A percentile compares a stretch with the other conserved stretches of the same genome.
Conservation (phyloP, 2,797 vertebrate genomes). For the Falco berigora region DNA sequence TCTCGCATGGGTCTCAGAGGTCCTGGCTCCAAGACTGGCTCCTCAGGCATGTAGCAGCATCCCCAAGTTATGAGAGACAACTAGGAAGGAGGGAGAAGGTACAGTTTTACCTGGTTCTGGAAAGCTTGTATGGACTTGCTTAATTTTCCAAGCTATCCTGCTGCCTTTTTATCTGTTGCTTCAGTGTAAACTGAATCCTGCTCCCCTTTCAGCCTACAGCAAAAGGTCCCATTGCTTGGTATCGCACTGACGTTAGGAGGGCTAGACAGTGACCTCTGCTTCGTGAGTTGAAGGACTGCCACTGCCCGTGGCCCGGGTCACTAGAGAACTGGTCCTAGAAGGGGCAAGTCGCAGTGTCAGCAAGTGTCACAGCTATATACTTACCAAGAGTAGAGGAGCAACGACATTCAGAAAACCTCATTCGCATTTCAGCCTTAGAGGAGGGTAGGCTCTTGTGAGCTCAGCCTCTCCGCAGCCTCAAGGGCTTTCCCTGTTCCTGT, state of each 20-base stretch:
- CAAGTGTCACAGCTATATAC: not conserved
- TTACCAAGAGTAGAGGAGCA: not conserved
- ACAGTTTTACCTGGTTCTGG: not conserved
- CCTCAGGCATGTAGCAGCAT: not conserved
- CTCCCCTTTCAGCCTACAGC: not conserved
- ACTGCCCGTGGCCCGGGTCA: not conserved
- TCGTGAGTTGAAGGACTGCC: not conserved
- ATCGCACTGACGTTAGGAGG: not conserved
- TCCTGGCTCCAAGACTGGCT: not conserved
- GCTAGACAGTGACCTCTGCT: not conserved
- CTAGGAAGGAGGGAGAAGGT: not conserved
- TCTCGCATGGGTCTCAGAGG: not conserved
- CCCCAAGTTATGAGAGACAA: not conserved
- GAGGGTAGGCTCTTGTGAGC: not conserved
- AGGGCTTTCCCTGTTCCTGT: not conserved
- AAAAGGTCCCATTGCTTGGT: not conserved
- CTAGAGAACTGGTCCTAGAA: rapidly evolving
- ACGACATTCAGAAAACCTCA: not conserved
- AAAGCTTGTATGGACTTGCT: not conserved
- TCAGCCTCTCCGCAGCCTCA: not conserved
- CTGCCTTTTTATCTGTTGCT: not conserved
- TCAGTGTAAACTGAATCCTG: not conserved
- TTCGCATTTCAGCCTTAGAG: not conserved
- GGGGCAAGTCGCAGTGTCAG: not conserved
- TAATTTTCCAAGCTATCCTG: not conserved